phyloP scores from a whole-genome alignment of 2,113 vertebrate species.

The Seriola rivoliana region DNA sequence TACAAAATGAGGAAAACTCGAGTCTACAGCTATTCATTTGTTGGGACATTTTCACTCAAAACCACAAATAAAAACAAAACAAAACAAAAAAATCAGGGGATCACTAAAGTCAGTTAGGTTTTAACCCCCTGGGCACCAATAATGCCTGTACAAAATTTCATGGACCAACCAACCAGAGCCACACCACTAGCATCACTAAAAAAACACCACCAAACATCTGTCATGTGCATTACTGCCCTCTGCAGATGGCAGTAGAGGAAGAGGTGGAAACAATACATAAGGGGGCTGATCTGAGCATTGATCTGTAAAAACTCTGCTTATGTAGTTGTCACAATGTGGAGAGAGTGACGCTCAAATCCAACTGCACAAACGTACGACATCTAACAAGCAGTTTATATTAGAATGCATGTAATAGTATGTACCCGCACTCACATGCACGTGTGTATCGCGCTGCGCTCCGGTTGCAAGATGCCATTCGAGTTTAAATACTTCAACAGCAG shows the following conservation, averaged over 20 bases:
- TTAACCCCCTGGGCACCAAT: not conserved
- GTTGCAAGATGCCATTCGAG: not conserved
- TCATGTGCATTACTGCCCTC: not conserved
- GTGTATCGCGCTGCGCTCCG: not conserved
- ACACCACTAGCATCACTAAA: too few relatives aligned
- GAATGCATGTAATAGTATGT: not conserved
- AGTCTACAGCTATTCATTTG: too few relatives aligned
- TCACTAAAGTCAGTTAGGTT: not conserved
- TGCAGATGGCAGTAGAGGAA: too few relatives aligned
- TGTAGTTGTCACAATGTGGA: not conserved
- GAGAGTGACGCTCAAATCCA: too few relatives aligned
- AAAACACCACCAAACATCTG: not conserved
- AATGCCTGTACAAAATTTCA: too few relatives aligned
- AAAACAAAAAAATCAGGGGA: not conserved
- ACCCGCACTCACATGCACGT: not conserved
- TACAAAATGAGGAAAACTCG: too few relatives aligned
- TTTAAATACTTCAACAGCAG: conserved; percentile 33
- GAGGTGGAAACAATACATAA: too few relatives aligned
- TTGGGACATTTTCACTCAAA: not conserved
- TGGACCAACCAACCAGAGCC: too few relatives aligned
- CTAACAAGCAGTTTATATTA: not conserved
- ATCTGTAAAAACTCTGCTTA: not conserved
- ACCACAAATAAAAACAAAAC: not conserved
- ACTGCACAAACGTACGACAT: not conserved
- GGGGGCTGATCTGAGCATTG: too few relatives aligned